These are phyloP conservation scores for Microcebus lehilahytsara DNA, from an alignment of 2,113 vertebrate species.

Conservation along the genomic window DNA sequence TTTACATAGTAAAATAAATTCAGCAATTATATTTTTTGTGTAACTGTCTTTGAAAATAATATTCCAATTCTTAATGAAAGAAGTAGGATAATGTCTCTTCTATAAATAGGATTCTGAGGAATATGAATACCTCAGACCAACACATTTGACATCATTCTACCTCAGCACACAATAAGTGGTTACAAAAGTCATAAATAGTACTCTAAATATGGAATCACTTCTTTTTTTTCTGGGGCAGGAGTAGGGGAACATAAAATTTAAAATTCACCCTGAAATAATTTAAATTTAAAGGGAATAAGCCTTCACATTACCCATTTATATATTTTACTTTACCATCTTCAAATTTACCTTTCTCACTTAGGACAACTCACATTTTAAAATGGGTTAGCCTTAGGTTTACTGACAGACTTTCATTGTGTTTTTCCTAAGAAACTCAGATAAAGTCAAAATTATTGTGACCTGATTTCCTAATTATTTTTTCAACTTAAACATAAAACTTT, in stretches of 20 bases:
- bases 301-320: not conserved
- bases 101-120: slow-evolving; percentile 40
- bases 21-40: not conserved
- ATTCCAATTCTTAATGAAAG: not conserved
- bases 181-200: not conserved
- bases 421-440: not conserved
- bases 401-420: not conserved
- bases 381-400: not conserved
- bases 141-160: not conserved
- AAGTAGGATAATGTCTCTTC: not conserved
- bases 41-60: not conserved
- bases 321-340: not conserved
- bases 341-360: not conserved
- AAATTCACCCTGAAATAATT: slow-evolving; percentile 9
- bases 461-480: slow-evolving; percentile 40
- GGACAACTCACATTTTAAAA: not conserved
- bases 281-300: not conserved
- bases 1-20: not conserved
- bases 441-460: not conserved
- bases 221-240: not conserved
- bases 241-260: not conserved
- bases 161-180: not conserved
- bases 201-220: not conserved
- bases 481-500: not conserved
- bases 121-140: not conserved